phyloP scores from a whole-genome alignment of 2,113 vertebrate species.

The Tretioscincus oriximinensis region DNA sequence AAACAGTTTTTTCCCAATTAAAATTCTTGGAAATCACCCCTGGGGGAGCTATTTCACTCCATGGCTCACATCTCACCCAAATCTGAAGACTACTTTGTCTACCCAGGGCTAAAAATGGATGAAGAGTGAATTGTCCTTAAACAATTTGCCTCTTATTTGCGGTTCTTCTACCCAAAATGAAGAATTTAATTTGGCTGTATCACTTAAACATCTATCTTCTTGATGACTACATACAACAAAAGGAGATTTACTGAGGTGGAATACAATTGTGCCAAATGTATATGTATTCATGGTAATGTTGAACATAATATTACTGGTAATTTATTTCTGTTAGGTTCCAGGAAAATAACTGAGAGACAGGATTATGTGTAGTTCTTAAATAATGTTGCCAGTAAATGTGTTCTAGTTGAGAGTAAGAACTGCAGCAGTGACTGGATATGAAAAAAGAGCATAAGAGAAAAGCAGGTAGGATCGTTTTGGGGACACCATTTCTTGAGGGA shows the following conservation, averaged over 20 bases:
- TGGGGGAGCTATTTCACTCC: background rate
- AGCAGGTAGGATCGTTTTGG: background rate
- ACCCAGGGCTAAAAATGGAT: slow-evolving; percentile 29
- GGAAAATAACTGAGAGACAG: background rate
- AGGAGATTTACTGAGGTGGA: slow-evolving; percentile 47
- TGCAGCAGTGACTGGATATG: background rate
- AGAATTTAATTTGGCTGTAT: slow-evolving; percentile 43
- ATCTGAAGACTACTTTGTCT: background rate
- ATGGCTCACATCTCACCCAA: no score
- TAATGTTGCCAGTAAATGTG: background rate
- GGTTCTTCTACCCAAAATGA: slow-evolving; percentile 34
- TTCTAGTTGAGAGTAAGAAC: background rate
- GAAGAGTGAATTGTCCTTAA: slow-evolving; percentile 36
- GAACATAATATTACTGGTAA: slow-evolving; percentile 20
- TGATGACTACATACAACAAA: slow-evolving; percentile 40
- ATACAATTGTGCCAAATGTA: slow-evolving; percentile 56
- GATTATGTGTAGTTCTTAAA: background rate
- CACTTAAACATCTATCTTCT: slow-evolving; percentile 41
- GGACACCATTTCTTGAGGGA: background rate
- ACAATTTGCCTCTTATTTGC: slow-evolving; percentile 47
- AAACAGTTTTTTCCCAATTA: background rate
- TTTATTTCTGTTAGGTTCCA: slow-evolving; percentile 11
- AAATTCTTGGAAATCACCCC: background rate
- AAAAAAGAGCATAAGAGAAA: background rate
- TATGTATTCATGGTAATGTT: slow-evolving; percentile 39